phyloP scores from a whole-genome alignment of 2,888 invertebrate species.

The Cephus runcator region DNA sequence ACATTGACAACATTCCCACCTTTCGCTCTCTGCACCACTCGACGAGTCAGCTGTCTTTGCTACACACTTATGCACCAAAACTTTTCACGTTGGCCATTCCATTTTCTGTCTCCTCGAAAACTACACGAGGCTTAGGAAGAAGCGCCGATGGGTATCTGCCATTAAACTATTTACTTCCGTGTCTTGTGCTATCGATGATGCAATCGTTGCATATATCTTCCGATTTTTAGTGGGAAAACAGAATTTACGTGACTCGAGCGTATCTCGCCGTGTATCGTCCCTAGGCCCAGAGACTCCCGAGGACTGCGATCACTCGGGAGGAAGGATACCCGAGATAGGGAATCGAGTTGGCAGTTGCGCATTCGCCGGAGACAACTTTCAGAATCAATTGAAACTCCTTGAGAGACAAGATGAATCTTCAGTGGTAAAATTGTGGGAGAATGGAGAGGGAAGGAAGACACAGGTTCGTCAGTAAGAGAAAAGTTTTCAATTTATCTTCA shows the following conservation, averaged over 20 bases:
- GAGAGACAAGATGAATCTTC: conserved; percentile 37
- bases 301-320: not conserved
- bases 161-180: no score
- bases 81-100: not conserved
- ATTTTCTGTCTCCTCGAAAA: not conserved
- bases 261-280: not conserved
- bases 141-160: not conserved
- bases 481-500: not conserved
- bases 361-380: conserved; percentile 48
- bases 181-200: no score
- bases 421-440: conserved; percentile 24
- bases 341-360: conserved; percentile 26
- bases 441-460: not conserved
- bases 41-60: not conserved
- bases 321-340: not conserved
- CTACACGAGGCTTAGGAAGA: not conserved
- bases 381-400: conserved; percentile 56
- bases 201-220: no score
- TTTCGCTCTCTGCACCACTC: not conserved
- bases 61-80: not conserved
- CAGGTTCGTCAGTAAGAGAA: not conserved
- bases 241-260: not conserved
- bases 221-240: no score
- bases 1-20: not conserved
- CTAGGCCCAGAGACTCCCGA: not conserved